A percentile compares a stretch with the other conserved stretches of the same genome.
Conservation (phyloP, 2,888 invertebrate species). For the Biston stratarius region DNA sequence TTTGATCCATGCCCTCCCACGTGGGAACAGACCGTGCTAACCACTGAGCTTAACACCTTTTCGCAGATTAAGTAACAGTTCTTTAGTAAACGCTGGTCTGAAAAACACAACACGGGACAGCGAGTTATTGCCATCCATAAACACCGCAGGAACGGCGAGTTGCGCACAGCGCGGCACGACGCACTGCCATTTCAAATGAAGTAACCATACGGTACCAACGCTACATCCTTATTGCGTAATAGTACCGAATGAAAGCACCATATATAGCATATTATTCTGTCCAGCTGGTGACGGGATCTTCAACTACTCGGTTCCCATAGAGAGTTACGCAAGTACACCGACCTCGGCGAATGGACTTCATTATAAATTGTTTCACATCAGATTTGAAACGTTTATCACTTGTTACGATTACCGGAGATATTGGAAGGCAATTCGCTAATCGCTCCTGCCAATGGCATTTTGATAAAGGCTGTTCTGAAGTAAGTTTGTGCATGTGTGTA, state of each 20-base stretch:
- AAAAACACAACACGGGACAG: background rate
- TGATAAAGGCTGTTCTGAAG: constrained; percentile 1
- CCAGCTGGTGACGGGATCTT: background rate
- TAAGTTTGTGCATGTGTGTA: background rate
- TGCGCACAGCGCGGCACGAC: background rate
- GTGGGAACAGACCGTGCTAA: no score
- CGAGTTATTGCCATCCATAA: constrained; percentile 1
- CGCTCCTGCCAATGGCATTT: background rate
- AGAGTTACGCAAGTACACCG: background rate
- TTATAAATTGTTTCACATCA: constrained; percentile 20
- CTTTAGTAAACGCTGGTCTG: no score
- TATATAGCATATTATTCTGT: constrained; percentile 11
- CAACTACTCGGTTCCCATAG: constrained; percentile 5
- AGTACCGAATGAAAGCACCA: constrained; percentile 1
- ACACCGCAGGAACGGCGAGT: background rate
- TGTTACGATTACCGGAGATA: constrained; percentile 14
- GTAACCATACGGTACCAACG: background rate
- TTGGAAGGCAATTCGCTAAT: constrained; percentile 6
- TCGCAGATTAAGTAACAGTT: no score
- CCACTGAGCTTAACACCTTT: no score
- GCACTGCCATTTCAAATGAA: constrained; percentile 15
- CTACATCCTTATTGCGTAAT: constrained; percentile 17
- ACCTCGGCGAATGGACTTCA: constrained; percentile 24
- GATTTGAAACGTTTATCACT: constrained; percentile 27
- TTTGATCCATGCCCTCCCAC: no score